These are phyloP conservation scores for Sinocyclocheilus maitianheensis DNA, from an alignment of 2,113 vertebrate genomes.

Conservation along the genomic window DNA sequence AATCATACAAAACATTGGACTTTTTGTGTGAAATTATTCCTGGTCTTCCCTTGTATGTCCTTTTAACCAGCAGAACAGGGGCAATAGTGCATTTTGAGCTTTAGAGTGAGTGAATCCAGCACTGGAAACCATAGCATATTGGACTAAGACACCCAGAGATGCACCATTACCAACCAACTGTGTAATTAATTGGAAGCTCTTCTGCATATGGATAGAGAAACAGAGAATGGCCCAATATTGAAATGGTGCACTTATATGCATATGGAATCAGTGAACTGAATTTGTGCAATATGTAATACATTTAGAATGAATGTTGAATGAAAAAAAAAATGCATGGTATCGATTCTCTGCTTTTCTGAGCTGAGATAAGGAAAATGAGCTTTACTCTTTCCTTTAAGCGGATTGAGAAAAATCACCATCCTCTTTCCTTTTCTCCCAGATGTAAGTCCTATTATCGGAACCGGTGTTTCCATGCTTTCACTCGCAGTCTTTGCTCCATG, in stretches of 20 bases:
- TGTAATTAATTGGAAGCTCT: slow-evolving; percentile 53
- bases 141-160: neutral
- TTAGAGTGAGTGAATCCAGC: neutral
- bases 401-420: slow-evolving; percentile 43
- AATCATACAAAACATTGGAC: neutral
- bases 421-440: slow-evolving; percentile 27
- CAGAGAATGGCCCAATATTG: neutral
- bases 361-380: slow-evolving; percentile 56
- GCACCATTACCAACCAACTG: neutral
- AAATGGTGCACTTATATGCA: slow-evolving; percentile 11
- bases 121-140: neutral
- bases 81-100: neutral
- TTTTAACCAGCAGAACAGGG: neutral
- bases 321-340: slow-evolving; percentile 46
- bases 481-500: slow-evolving; percentile 42
- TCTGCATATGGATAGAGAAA: slow-evolving; percentile 21
- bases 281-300: slow-evolving; percentile 21
- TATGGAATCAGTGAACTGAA: slow-evolving; percentile 23
- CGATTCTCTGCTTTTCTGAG: slow-evolving; percentile 47
- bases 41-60: neutral
- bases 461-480: slow-evolving; percentile 27
- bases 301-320: slow-evolving; percentile 31
- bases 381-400: slow-evolving; percentile 46
- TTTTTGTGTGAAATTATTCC: neutral
- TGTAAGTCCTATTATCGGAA: slow-evolving; percentile 49